Evolutionary conservation across 2,113 vertebrate genomes (phyloP).

Genomic region (Uria aalge): DNA sequence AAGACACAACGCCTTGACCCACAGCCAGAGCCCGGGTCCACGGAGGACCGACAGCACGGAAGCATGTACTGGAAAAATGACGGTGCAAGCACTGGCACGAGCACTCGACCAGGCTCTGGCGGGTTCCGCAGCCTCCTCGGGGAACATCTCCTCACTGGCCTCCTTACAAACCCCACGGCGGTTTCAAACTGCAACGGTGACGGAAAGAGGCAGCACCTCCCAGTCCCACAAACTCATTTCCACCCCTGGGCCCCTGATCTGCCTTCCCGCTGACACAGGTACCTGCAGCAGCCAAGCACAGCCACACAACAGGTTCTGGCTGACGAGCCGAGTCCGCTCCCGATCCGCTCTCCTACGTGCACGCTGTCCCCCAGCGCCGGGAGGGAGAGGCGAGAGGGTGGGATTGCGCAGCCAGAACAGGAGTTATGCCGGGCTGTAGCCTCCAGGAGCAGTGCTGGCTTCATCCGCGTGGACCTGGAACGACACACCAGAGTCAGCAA

Average conservation of each 20-base stretch:
- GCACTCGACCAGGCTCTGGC: neutral
- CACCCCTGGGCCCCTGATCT: neutral
- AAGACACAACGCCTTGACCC: neutral
- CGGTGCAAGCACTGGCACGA: neutral
- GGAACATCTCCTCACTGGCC: neutral
- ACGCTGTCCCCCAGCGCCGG: neutral
- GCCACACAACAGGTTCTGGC: neutral
- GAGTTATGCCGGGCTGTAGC: neutral
- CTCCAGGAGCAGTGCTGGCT: rapidly evolving
- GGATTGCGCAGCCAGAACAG: neutral
- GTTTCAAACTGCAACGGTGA: neutral
- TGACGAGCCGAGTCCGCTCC: neutral
- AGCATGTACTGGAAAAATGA: rapidly evolving
- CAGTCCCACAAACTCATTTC: neutral
- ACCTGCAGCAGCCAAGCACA: neutral
- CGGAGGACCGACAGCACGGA: rapidly evolving
- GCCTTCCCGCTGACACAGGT: neutral
- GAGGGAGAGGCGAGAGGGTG: neutral
- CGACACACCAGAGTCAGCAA: neutral
- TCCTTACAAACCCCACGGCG: rapidly evolving
- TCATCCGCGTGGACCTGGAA: neutral
- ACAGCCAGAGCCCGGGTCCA: neutral
- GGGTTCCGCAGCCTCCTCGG: neutral
- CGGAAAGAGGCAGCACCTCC: neutral
- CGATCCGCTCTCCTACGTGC: neutral